phyloP scores from a whole-genome alignment of 1,140 invertebrate genomes.

The Neotoxoptera formosana region DNA sequence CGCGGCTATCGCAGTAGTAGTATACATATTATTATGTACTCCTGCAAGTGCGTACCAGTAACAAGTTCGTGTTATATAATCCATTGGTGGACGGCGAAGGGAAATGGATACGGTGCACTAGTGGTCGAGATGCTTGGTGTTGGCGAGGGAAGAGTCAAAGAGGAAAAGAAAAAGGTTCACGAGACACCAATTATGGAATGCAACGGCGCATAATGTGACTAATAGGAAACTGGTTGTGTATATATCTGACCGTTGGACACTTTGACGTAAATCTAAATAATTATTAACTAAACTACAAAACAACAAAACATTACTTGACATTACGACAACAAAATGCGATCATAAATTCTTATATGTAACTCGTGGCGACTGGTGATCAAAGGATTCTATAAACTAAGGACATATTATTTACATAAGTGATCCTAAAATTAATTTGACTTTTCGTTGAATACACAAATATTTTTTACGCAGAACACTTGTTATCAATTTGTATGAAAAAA shows the following conservation, averaged over 20 bases:
- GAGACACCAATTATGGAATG: background rate
- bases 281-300: background rate
- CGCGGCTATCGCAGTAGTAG: background rate
- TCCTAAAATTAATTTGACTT: background rate
- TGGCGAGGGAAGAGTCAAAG: background rate
- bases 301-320: background rate
- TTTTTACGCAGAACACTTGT: background rate
- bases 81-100: background rate
- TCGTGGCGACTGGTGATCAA: too few relatives aligned
- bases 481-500: background rate
- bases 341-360: too few relatives aligned
- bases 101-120: background rate
- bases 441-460: background rate
- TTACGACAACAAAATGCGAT: background rate
- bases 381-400: too few relatives aligned
- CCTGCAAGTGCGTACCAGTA: background rate
- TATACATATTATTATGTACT: background rate
- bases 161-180: background rate
- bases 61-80: slow-evolving; percentile 29
- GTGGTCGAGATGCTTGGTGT: background rate
- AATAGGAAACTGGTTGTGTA: background rate
- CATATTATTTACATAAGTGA: background rate
- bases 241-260: background rate
- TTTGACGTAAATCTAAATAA: background rate
- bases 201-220: background rate